Percentiles rank a stretch among this genome's conserved stretches.
These are phyloP conservation scores for Macaca fascicularis DNA, from an alignment of 2,113 vertebrate genomes.

Conservation along the genomic window DNA sequence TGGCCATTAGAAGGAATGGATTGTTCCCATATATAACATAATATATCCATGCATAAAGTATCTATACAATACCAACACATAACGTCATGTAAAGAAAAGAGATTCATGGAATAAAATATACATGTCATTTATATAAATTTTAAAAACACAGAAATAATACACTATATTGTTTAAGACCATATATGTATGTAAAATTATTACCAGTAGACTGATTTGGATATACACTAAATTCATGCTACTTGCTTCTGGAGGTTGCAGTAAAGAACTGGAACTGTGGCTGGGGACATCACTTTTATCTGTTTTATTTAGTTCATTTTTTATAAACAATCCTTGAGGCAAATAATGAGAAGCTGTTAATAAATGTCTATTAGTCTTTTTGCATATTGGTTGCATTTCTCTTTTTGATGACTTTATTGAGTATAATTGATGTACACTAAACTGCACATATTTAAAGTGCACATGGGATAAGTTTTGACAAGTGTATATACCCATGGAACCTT, in stretches of 20 bases:
- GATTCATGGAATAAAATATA: background rate
- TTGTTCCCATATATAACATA: background rate
- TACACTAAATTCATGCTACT: background rate
- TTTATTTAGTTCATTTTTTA: conserved; percentile 8
- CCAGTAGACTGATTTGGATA: background rate
- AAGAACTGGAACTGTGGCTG: background rate
- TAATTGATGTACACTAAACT: background rate
- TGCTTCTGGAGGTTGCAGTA: background rate
- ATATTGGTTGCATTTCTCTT: background rate
- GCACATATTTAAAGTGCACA: background rate
- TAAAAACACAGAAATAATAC: background rate
- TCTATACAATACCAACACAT: background rate
- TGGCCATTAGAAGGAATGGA: background rate
- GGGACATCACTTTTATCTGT: background rate
- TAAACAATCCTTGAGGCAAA: background rate
- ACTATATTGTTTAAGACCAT: background rate
- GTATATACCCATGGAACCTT: background rate
- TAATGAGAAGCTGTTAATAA: background rate
- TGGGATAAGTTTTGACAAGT: background rate
- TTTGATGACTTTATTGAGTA: background rate
- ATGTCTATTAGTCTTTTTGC: background rate
- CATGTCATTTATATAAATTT: background rate
- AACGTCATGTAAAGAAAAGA: background rate
- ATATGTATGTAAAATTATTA: background rate
- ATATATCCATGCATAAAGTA: background rate